These are phyloP conservation scores for Oligia fasciuncula DNA, from an alignment of 2,888 invertebrate species.

Conservation along the genomic window DNA sequence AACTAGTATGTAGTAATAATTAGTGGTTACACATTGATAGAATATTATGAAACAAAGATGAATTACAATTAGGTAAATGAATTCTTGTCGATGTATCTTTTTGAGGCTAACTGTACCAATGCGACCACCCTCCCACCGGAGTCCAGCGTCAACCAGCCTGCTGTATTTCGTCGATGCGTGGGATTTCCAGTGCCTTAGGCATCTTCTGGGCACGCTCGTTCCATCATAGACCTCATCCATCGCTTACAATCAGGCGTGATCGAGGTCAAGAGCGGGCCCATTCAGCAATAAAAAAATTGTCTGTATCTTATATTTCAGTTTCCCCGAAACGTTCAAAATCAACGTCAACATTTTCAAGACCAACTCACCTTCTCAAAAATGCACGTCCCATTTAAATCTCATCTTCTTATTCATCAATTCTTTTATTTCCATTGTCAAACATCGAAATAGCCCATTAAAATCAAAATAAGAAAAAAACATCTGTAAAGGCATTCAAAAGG, in stretches of 20 bases:
- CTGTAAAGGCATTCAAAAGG: conserved; percentile 33
- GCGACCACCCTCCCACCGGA: no score
- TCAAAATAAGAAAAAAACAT: conserved; percentile 45
- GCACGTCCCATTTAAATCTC: conserved; percentile 25
- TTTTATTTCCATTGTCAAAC: conserved; percentile 38
- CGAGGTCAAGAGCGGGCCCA: no score
- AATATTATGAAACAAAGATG: not conserved
- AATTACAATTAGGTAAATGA: not conserved
- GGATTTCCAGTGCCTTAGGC: no score
- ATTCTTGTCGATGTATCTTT: not conserved
- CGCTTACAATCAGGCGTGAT: no score
- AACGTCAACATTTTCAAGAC: not conserved
- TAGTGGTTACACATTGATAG: not conserved
- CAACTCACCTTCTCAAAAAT: conserved; percentile 9
- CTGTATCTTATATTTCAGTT: not conserved
- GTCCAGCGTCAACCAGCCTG: no score
- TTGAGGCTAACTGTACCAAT: not conserved
- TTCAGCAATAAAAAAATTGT: no score
- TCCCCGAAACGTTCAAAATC: not conserved
- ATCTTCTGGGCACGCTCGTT: no score
- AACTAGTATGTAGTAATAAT: not conserved
- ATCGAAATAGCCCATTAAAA: conserved; percentile 37
- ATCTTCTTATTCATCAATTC: conserved; percentile 36
- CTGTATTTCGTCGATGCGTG: no score
- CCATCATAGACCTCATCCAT: no score